A percentile compares a stretch with the other conserved stretches of the same genome.
These are phyloP conservation scores for Pelusios castaneus DNA, from an alignment of 2,113 vertebrate species.

Conservation along the genomic window DNA sequence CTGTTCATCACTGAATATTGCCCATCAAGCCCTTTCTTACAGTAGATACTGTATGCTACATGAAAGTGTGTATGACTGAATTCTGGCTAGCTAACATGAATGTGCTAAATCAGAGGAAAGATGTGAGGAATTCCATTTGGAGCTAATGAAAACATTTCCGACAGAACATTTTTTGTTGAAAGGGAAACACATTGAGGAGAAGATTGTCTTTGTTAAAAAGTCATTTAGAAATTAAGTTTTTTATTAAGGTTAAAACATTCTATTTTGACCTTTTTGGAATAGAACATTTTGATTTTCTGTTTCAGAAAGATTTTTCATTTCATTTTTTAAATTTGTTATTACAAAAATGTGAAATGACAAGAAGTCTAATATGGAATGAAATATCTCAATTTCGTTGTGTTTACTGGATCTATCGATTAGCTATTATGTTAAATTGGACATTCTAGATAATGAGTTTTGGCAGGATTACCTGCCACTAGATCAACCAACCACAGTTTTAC, in stretches of 20 bases:
- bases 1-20: not conserved
- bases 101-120: not conserved
- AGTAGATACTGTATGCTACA: not conserved
- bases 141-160: not conserved
- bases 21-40: not conserved
- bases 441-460: no score
- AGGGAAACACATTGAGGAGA: not conserved
- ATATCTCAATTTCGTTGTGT: not conserved
- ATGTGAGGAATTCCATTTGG: not conserved
- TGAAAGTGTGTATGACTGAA: not conserved
- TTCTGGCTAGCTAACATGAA: not conserved
- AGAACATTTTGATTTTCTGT: not conserved
- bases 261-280: not conserved
- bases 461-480: no score
- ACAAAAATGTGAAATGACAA: not conserved
- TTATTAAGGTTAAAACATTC: not conserved
- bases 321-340: not conserved
- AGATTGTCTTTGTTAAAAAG: not conserved
- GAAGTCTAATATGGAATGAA: not conserved
- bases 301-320: not conserved
- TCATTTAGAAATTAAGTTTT: not conserved
- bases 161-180: not conserved
- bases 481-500: no score
- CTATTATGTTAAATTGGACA: no score
- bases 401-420: no score